Evolutionary conservation across 2,888 invertebrate species (phyloP).

Genomic region (Amblyjoppa fuscipennis): DNA sequence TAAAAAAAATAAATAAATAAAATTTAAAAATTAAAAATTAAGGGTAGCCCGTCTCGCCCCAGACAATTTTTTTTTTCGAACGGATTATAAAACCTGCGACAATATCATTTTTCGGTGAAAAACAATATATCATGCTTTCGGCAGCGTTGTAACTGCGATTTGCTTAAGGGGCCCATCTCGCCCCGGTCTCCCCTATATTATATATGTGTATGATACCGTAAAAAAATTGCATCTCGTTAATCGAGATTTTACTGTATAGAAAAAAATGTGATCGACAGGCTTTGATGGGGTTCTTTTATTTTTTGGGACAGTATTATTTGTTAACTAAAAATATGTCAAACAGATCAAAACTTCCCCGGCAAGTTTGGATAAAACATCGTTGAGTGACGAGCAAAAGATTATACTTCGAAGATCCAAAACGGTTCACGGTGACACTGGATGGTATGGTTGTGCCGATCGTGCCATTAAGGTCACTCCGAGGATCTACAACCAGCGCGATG

Average conservation of each 20-base stretch:
- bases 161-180: no score
- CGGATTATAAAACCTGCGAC: not conserved
- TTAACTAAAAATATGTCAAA: not conserved
- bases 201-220: no score
- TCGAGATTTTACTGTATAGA: not conserved
- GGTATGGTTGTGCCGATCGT: constrained; percentile 75
- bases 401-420: constrained; percentile 59
- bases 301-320: not conserved
- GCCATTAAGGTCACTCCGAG: constrained; percentile 61
- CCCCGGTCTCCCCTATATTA: no score
- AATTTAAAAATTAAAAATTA: no score
- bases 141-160: no score
- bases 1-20: no score
- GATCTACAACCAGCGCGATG: constrained; percentile 64
- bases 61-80: not conserved
- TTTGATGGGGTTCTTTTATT: not conserved
- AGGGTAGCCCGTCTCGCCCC: not conserved
- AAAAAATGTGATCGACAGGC: not conserved
- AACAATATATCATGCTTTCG: no score
- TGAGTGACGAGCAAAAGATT: constrained; percentile 42
- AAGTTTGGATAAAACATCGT: constrained; percentile 23
- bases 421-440: no score
- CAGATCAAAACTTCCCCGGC: constrained; percentile 70
- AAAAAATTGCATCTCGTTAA: no score
- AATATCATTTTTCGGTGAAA: not conserved